Conservation (phyloP, 37 sponge, comb jelly and placozoan genomes). For the Haliclona indistincta region DNA sequence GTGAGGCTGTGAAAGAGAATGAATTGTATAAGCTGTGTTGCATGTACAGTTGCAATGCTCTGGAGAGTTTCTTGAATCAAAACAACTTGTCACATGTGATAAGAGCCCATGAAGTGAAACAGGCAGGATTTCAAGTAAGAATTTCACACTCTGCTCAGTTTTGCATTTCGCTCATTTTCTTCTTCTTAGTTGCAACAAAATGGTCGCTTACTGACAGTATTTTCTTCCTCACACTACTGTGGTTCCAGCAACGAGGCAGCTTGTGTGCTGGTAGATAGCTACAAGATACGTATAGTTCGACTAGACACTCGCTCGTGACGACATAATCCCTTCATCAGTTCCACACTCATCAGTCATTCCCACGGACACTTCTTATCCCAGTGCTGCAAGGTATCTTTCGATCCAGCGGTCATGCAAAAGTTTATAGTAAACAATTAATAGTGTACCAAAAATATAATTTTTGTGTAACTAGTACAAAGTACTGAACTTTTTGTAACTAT, state of each 20-base stretch:
- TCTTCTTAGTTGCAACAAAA: constrained; percentile 80
- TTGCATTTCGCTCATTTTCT: constrained; percentile 10
- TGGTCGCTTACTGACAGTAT: constrained; percentile 94
- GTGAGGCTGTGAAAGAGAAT: constrained; percentile 6
- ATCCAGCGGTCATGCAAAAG: too few relatives aligned
- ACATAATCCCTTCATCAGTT: too few relatives aligned
- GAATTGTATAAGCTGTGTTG: not conserved
- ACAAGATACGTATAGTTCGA: constrained; percentile 88
- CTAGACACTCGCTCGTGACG: constrained; percentile 67
- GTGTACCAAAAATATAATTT: too few relatives aligned
- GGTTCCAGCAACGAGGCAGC: constrained; percentile 95
- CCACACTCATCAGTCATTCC: too few relatives aligned
- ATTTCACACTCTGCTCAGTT: not conserved
- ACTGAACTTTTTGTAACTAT: not conserved
- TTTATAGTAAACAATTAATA: too few relatives aligned
- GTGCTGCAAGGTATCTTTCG: too few relatives aligned
- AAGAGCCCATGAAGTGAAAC: constrained; percentile 92
- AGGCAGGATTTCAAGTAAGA: constrained; percentile 88
- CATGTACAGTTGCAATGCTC: constrained; percentile 60
- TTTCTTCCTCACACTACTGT: constrained; percentile 95
- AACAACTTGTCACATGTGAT: constrained; percentile 93
- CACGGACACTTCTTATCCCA: too few relatives aligned
- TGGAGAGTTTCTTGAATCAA: constrained; percentile 70
- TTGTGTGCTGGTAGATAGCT: constrained; percentile 82
- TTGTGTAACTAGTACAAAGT: not conserved